These are phyloP conservation scores for Leucoma salicis DNA, from an alignment of 2,888 invertebrate species.

Conservation along the genomic window DNA sequence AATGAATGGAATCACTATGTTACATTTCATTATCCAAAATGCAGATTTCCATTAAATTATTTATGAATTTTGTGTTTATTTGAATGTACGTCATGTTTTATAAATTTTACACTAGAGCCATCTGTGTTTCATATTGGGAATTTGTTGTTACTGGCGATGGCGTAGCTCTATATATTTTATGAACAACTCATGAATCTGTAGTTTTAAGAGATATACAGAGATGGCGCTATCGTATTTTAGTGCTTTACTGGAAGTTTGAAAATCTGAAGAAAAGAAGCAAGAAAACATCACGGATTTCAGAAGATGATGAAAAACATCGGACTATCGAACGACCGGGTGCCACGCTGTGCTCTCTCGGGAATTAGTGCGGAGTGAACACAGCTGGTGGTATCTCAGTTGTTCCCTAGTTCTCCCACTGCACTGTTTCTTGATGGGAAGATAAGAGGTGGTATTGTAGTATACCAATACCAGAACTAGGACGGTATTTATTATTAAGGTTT, in stretches of 20 bases:
- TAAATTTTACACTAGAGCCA: conserved; percentile 36
- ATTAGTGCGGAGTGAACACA: conserved; percentile 94
- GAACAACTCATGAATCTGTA: neutral
- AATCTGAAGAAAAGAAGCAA: neutral
- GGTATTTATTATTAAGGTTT: too few species aligned
- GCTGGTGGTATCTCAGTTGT: conserved; percentile 99
- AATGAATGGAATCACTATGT: too few species aligned
- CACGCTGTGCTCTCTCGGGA: conserved; percentile 98
- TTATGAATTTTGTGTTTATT: neutral
- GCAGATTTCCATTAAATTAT: too few species aligned
- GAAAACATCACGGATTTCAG: conserved; percentile 1
- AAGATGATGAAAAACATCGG: conserved; percentile 32
- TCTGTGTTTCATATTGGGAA: conserved; percentile 36
- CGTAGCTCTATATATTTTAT: neutral
- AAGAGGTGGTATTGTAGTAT: too few species aligned
- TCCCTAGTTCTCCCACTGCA: conserved; percentile 74
- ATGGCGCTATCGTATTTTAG: conserved; percentile 27
- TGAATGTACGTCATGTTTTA: neutral
- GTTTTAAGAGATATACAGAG: conserved; percentile 20
- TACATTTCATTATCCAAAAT: too few species aligned
- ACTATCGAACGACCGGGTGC: conserved; percentile 92
- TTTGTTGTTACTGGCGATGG: conserved; percentile 14
- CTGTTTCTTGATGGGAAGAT: neutral
- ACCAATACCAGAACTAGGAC: too few species aligned
- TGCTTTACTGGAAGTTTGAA: neutral